A percentile compares a stretch with the other conserved stretches of the same genome.
Evolutionary conservation across 2,888 invertebrate species (phyloP).

Genomic region (Diogma glabrata): DNA sequence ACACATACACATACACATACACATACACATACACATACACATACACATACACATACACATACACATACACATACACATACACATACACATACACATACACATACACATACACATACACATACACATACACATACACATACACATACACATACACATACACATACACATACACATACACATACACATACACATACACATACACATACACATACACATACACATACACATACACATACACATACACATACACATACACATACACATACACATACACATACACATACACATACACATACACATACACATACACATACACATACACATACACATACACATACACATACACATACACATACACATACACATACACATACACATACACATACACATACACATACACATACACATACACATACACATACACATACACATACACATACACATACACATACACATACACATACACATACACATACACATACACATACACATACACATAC

Average conservation of each 20-base stretch:
- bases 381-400: neutral
- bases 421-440: neutral
- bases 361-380: neutral
- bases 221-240: neutral
- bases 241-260: neutral
- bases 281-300: neutral
- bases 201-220: neutral
- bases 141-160: neutral
- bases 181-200: neutral
- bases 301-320: neutral
- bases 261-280: neutral
- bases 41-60: neutral
- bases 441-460: neutral
- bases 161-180: neutral
- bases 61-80: neutral
- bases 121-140: neutral
- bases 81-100: neutral
- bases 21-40: neutral
- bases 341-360: neutral
- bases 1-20: neutral
- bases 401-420: neutral
- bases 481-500: neutral
- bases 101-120: neutral
- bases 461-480: neutral
- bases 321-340: neutral